Evolutionary conservation across 1,140 invertebrate species (phyloP).

Genomic region (Drepana arcuata): DNA sequence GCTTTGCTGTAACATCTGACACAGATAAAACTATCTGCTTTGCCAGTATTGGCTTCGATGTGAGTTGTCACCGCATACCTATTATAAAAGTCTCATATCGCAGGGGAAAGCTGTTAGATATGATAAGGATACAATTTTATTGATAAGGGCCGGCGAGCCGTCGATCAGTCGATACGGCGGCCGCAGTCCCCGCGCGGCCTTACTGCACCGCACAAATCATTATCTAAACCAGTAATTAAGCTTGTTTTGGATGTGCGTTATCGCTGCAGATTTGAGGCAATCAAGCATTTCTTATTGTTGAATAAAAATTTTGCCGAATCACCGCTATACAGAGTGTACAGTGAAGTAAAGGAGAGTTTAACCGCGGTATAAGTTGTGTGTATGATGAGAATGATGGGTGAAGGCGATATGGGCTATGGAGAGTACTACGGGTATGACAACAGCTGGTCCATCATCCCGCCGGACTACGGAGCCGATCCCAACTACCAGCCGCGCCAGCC

Average conservation of each 20-base stretch:
- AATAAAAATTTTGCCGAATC: too few relatives aligned
- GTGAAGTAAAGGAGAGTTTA: background rate
- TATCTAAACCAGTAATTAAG: slow-evolving; percentile 11
- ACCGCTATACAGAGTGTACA: too few relatives aligned
- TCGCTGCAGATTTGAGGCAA: slow-evolving; percentile 2
- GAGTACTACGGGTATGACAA: slow-evolving; percentile 77
- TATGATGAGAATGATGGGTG: slow-evolving; percentile 70
- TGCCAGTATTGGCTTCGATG: slow-evolving; percentile 33
- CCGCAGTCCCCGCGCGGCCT: slow-evolving; percentile 20
- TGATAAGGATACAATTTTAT: slow-evolving; percentile 67
- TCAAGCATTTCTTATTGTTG: too few relatives aligned
- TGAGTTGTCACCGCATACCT: slow-evolving; percentile 21
- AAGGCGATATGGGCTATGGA: slow-evolving; percentile 59
- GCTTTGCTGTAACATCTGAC: slow-evolving; percentile 33
- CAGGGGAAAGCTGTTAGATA: slow-evolving; percentile 67
- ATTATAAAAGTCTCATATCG: slow-evolving; percentile 64
- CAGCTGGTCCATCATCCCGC: slow-evolving; percentile 78
- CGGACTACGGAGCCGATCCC: slow-evolving; percentile 73
- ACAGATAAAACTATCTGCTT: slow-evolving; percentile 44
- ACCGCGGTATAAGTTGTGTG: slow-evolving; percentile 12
- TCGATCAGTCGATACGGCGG: slow-evolving; percentile 62
- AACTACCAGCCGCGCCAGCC: slow-evolving; percentile 55
- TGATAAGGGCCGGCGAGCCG: slow-evolving; percentile 56
- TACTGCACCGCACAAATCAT: slow-evolving; percentile 8
- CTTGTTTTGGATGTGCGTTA: slow-evolving; percentile 3